Base-by-base conservation (phyloP, 2,113 vertebrate genomes). In the Ciconia boyciana region DNA sequence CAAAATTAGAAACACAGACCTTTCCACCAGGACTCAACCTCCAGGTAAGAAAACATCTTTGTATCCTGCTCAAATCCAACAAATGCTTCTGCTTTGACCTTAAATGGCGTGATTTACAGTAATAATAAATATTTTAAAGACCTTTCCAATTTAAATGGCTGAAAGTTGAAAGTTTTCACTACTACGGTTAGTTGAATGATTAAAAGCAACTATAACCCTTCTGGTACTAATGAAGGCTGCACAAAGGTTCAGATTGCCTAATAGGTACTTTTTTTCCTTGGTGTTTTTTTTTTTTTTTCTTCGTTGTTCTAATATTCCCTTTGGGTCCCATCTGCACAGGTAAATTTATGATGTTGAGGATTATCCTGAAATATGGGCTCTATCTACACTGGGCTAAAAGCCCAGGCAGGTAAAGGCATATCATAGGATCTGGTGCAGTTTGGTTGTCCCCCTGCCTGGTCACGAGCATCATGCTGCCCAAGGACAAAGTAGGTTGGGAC, bases 1-100 rank as follows among this genome's bases (percentile, higher is more conserved):
- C 84, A 69, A 96, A 96, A 97, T 97, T 97, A 93, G 96, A 97
- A 96, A 97, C 96, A 90, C 96, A 94, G 94, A 93, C 72, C 87
- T 76, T 95, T 95, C 84, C 94, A 96, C 86, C 84, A 97, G 92
- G 54, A 68, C 94, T 95, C 90, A 96, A 85, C 46, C 75, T 84
- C 52, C 96, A 97, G 97, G 94, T 96, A 97, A 91, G 82, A 96
- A 97, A 97, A 97, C 94, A 97, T 93, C 79, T 68, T 15, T 2
- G 48, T 51, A 93, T 91, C 65, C 32, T 79, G 60, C 68, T 90
- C 0, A 0, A 96, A 91, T 94, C 81, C 76, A 93, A 78, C 85
- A 94, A 96, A 95, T 89, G 65, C 85, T 96, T 96, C 93, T 97
- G 91, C 92, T 97, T 94, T 95, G 87, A 96, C 94, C 83, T 90